Evolutionary conservation across 2,888 invertebrate genomes (phyloP), one percentile per base, ranked within the genome.

Genomic region (Temnothorax rugatulus): DNA sequence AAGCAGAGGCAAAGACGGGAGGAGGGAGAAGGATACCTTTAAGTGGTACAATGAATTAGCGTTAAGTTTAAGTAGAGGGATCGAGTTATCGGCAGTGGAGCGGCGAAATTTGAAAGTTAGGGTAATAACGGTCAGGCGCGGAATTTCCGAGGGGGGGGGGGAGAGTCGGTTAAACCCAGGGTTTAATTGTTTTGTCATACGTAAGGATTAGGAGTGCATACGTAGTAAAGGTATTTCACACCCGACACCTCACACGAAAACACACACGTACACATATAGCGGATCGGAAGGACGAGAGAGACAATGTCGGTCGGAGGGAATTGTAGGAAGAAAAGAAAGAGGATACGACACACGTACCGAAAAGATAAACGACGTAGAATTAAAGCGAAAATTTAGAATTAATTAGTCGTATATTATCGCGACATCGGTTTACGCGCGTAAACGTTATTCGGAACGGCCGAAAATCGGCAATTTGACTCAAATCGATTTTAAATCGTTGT

Each of bases 341-440:
- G 9, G 57, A 71, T 34, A 4, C 7, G n/a, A 2, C 73, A 91
- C 86, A 90, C 88, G 91, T 91, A 92, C 89, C 87, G 93, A 92
- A 81, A 73, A 73, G 91, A 91, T 93, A 93, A 93, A 91, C 90
- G 91, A 92, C 91, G 91, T 93, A 93, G 91, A 91, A 91, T 92
- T 92, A 92, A 91, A 87, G 91, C 91, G 89, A 90, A 68, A 68
- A 91, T 87, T 86, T 91, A 91, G 88, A 89, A 88, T 91, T 91
- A 91, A 57, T 84, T 59, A 73, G 41, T 73, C 74, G 77, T 85
- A 83, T 81, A 38, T 85, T 77, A 54, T 68, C 73, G 59, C 71
- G 84, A 79, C 82, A 86, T 84, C 84, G 64, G 81, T 76, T 63
- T 83, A 90, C 85, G 84, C 90, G 90, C 92, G 91, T 88, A 90